Base-by-base conservation (phyloP, 2,113 vertebrate genomes). In the Trematocara nigrifrons region DNA sequence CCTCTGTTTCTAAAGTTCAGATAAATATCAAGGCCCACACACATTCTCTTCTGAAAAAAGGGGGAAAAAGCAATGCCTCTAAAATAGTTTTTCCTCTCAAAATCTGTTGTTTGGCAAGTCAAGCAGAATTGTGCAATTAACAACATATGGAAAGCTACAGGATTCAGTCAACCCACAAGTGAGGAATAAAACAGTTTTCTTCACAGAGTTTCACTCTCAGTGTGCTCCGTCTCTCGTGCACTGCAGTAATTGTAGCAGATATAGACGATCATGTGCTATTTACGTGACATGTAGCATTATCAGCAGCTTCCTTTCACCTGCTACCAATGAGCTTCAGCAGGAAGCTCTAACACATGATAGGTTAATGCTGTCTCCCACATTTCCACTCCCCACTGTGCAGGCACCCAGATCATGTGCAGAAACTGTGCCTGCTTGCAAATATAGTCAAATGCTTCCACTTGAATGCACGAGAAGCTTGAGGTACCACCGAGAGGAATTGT, bases 271-370 rank as follows among this genome's bases (percentile, higher is more conserved):
- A 79, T 54, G 79, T 26, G 38, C 42, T n/a, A 33, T 40, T 33
- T 82, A 77, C 10, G 2, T 74, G 69, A 71, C 49, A 78, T 74
- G 10, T 20, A 42, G 5, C 6, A 11, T 52, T 76, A 52, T 53
- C 80, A 47, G 38, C 64, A 40, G 35, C 76, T 38, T 88, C 6
- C 22, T 66, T 77, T 86, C 81, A 86, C 83, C 89, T 88, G 71
- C 83, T 29, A 59, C 66, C 52, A 49, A 79, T 29, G 52, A 81
- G 56, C 77, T 81, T 88, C 78, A 71, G 49, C 74, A 26, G 35
- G 66, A 77, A 56, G 78, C 51, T 61, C 12, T 22, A 80, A 81
- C 80, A 83, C 64, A 79, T 76, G 40, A 88, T 69, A 45, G 26
- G 26, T 29, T 29, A 29, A 29, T 29, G 26, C 26, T 29, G 7